Conservation (phyloP, 2,888 invertebrate species). For the Galeruca laticollis region DNA sequence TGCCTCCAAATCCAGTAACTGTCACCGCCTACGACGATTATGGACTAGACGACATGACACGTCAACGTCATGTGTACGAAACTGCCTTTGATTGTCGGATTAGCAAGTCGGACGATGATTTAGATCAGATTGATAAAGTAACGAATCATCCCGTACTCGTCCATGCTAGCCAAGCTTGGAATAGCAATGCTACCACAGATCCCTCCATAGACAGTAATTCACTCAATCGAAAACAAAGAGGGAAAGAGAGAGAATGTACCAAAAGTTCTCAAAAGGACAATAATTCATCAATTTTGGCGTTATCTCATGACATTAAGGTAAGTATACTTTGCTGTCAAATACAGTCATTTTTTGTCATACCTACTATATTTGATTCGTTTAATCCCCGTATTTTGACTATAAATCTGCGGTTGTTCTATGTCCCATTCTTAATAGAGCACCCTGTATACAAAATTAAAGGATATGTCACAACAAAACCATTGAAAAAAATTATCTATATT, state of each 20-base stretch:
- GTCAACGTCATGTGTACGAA: conserved; percentile 85
- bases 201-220: conserved; percentile 54
- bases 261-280: conserved; percentile 73
- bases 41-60: conserved; percentile 73
- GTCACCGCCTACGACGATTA: conserved; percentile 45
- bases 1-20: conserved; percentile 48
- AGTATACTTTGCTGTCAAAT: conserved; percentile 10
- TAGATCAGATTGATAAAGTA: conserved; percentile 84
- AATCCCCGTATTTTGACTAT: too few relatives aligned
- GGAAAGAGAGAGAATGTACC: conserved; percentile 65
- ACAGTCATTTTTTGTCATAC: too few relatives aligned
- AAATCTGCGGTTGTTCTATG: too few relatives aligned
- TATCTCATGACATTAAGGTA: conserved; percentile 67
- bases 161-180: conserved; percentile 68
- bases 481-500: too few relatives aligned
- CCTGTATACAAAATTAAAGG: background rate
- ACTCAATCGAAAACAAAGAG: conserved; percentile 67
- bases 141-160: conserved; percentile 83
- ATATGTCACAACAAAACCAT: too few relatives aligned
- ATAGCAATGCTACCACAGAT: conserved; percentile 49
- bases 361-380: too few relatives aligned
- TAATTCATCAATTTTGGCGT: conserved; percentile 67
- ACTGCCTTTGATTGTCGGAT: conserved; percentile 92
- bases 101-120: conserved; percentile 82
- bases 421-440: background rate